Percentiles rank a stretch among this genome's conserved stretches.
These are phyloP conservation scores for Gyps fulvus DNA, from an alignment of 2,113 vertebrate species.

Conservation along the genomic window DNA sequence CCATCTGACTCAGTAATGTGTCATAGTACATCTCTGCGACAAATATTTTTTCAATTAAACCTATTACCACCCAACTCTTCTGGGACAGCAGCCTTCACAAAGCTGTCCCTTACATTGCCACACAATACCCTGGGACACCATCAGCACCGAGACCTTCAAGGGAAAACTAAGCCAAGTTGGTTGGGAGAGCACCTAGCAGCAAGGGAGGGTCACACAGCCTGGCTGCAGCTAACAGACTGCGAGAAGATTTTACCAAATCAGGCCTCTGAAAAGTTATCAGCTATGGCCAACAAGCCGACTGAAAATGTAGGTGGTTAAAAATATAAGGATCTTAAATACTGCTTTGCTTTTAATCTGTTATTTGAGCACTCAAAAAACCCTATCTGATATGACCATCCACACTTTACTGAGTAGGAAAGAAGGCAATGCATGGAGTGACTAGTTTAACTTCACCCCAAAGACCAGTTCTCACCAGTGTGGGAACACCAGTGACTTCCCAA, in stretches of 20 bases:
- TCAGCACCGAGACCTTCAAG: background rate
- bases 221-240: background rate
- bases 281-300: accelerated
- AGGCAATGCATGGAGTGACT: background rate
- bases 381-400: background rate
- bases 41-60: background rate
- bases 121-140: background rate
- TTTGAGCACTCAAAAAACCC: background rate
- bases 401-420: background rate
- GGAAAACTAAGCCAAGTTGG: background rate
- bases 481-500: background rate
- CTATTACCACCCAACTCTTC: background rate
- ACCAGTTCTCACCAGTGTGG: background rate
- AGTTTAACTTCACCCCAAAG: background rate
- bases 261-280: background rate
- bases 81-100: background rate
- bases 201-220: background rate
- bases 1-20: constrained; percentile 8
- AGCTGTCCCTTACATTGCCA: background rate
- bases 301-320: background rate
- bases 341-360: background rate
- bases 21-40: background rate
- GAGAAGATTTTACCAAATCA: background rate
- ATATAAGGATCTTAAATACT: background rate
- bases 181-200: background rate